These are phyloP conservation scores for Podarcis muralis DNA, from an alignment of 2,113 vertebrate genomes.

Conservation along the genomic window DNA sequence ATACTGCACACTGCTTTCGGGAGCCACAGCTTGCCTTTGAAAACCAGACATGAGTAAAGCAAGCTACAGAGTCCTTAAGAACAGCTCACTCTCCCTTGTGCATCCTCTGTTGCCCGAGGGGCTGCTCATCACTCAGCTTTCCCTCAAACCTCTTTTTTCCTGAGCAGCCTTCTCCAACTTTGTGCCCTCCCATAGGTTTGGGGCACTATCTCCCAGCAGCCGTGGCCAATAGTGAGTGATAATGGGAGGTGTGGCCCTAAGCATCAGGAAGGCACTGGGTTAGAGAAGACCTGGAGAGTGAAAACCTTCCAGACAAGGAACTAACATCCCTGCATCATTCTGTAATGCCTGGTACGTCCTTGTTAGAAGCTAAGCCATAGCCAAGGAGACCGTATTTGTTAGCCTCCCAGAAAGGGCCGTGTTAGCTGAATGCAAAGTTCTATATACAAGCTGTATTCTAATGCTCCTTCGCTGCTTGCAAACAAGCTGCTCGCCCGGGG, in stretches of 20 bases:
- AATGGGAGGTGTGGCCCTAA: too few species aligned
- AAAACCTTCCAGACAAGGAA: not conserved
- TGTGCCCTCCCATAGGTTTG: too few species aligned
- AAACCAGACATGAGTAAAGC: not conserved
- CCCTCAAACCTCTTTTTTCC: not conserved
- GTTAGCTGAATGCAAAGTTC: conserved; percentile 8
- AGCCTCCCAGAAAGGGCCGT: conserved; percentile 13
- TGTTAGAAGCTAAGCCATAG: not conserved
- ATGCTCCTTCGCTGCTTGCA: not conserved
- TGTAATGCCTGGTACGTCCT: too few species aligned
- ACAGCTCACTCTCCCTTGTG: not conserved
- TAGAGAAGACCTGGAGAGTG: too few species aligned
- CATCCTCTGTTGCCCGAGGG: too few species aligned
- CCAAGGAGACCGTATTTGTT: too few species aligned
- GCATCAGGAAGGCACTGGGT: too few species aligned
- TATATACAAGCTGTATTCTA: not conserved
- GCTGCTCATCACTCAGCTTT: too few species aligned
- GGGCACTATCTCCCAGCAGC: too few species aligned
- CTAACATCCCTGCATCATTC: not conserved
- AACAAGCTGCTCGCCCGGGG: not conserved
- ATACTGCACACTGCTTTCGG: not conserved
- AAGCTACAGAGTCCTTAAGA: not conserved
- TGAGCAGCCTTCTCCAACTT: too few species aligned
- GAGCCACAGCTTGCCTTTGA: not conserved
- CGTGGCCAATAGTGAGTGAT: too few species aligned